Conservation (phyloP, 2,797 vertebrate species). For the Coregonus suidteri region DNA sequence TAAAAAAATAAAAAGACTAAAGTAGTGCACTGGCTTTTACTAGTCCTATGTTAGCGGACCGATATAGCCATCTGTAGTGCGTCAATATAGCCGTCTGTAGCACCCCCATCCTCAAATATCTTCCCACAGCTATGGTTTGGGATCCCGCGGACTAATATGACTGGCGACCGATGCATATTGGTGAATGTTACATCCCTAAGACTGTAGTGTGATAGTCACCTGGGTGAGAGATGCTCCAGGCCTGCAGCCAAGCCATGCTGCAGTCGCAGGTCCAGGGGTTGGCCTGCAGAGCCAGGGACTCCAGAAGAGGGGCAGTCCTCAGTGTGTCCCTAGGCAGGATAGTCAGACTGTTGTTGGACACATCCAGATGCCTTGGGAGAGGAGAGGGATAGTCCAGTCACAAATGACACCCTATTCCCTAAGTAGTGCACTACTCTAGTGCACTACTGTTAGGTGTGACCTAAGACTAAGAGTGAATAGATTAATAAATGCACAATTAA, state of each 20-base stretch:
- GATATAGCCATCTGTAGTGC: too few species aligned
- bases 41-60: too few species aligned
- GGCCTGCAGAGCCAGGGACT: conserved; percentile 85
- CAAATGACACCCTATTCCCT: not conserved
- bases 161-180: too few species aligned
- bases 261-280: conserved; percentile 95
- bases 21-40: too few species aligned
- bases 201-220: conserved; percentile 67
- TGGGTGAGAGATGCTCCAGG: conserved; percentile 80
- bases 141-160: too few species aligned
- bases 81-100: too few species aligned
- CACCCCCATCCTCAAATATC: too few species aligned
- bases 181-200: too few species aligned
- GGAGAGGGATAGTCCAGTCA: not conserved
- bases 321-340: conserved; percentile 76
- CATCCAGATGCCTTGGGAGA: conserved; percentile 84
- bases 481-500: not conserved
- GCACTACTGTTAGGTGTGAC: not conserved
- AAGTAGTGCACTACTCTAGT: not conserved
- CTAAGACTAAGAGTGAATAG: not conserved
- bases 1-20: too few species aligned
- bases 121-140: too few species aligned
- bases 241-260: conserved; percentile 79
- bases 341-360: conserved; percentile 88
- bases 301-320: conserved; percentile 80